These are phyloP conservation scores for Augochlora pura DNA, from an alignment of 1,140 invertebrate species.

Conservation along the genomic window DNA sequence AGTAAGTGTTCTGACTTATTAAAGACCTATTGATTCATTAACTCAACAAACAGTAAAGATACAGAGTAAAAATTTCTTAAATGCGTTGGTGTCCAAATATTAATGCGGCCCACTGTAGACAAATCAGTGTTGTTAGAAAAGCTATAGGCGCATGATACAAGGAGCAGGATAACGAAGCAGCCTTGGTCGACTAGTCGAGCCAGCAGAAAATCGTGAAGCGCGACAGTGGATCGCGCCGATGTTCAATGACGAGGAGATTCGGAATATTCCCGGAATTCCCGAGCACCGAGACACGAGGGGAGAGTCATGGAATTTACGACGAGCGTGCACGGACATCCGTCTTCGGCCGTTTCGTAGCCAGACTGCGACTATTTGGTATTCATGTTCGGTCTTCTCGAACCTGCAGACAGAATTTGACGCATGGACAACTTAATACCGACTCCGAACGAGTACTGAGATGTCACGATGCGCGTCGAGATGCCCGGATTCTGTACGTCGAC, in stretches of 20 bases:
- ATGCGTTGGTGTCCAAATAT: too few relatives aligned
- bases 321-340: conserved; percentile 50
- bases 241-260: conserved; percentile 12
- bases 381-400: conserved; percentile 19
- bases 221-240: conserved; percentile 17
- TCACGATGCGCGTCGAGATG: conserved; percentile 10
- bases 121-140: too few relatives aligned
- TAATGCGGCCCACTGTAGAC: too few relatives aligned
- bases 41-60: too few relatives aligned
- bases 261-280: conserved; percentile 49
- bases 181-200: not conserved
- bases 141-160: too few relatives aligned
- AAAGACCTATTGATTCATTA: too few relatives aligned
- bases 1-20: too few relatives aligned
- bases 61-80: too few relatives aligned
- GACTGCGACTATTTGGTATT: conserved; percentile 58
- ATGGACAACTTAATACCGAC: conserved; percentile 61
- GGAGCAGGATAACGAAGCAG: too few relatives aligned
- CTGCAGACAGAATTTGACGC: conserved; percentile 64
- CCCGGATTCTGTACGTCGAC: conserved; percentile 32
- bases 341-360: conserved; percentile 39
- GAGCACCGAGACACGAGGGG: conserved; percentile 30
- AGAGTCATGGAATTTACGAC: conserved; percentile 49
- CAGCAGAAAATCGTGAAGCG: conserved; percentile 27
- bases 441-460: conserved; percentile 32